Evolutionary conservation across 1,140 invertebrate genomes (phyloP), one percentile per base, ranked within the genome.

Genomic region (Hylyphantes graminicola): DNA sequence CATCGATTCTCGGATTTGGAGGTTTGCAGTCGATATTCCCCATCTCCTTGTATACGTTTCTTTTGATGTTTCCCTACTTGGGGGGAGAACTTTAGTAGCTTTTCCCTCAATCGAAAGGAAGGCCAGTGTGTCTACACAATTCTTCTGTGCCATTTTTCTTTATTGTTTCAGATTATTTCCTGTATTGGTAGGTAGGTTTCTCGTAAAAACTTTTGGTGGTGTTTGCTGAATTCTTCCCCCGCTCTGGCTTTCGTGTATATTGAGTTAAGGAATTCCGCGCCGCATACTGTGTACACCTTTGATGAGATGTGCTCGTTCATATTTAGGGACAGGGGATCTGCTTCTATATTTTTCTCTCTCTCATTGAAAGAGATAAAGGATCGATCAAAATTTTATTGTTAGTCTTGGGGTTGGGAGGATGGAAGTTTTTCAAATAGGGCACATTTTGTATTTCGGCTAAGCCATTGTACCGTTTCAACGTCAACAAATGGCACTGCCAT

Each of bases 1-100:
- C 74, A 76, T 76, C 74, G 74, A 76, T 76, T 76, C 74, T 12
- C 59, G 53, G 72, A 74, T 74, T 35, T 35, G 35, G 35, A 35
- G 35, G 21, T 67, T 76, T 76, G 74, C 74, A 76, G 74, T 76
- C 74, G 74, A 76, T 76, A 76, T 64, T 76, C 55, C 35, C 48
- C 55, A 48, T 48, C 73, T 13, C 70, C 35, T 50, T 55, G 19
- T 73, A 13, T 74, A 74, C 72, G 8, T 55, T 21, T 48, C 73
- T 75, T 76, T 76, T 64, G 74, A 76, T 76, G 74, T 76, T 76
- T 76, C 74, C 74, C 21, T 76, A 63, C 19, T 21, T 76, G 54
- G 54, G 7, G 73, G 74, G 8, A 51, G 21, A 9, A 57, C 72
- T 57, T 57, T 21, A 57, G 53, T 57, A 50, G 53, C 72, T 74